Evolutionary conservation across 2,888 invertebrate genomes (phyloP).

Genomic region (Pemphredon lugubris): DNA sequence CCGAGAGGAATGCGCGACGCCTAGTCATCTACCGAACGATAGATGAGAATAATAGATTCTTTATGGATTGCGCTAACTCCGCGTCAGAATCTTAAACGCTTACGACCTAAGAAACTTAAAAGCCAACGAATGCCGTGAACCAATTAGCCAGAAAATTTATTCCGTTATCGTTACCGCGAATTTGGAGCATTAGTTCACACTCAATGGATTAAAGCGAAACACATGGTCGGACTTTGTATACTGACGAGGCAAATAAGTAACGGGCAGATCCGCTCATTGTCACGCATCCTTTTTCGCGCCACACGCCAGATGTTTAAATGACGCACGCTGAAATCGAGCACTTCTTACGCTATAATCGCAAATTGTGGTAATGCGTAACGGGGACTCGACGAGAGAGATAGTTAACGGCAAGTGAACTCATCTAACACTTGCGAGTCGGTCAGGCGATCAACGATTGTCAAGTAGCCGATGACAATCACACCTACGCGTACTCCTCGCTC

Average conservation of each 20-base stretch:
- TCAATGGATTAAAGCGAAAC: no score
- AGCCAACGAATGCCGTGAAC: no score
- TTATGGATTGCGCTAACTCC: no score
- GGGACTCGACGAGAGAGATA: slow-evolving; percentile 10
- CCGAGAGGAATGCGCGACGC: no score
- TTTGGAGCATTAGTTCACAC: no score
- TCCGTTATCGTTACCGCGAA: no score
- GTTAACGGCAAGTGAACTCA: slow-evolving; percentile 24
- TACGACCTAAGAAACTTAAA: no score
- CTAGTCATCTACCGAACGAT: no score
- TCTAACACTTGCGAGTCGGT: neutral
- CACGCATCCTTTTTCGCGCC: slow-evolving; percentile 21
- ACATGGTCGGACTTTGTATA: neutral
- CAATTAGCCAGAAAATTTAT: no score
- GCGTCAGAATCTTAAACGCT: no score
- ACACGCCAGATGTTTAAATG: slow-evolving; percentile 18
- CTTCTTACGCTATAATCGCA: slow-evolving; percentile 2
- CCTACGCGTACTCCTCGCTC: slow-evolving; percentile 31
- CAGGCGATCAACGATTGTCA: slow-evolving; percentile 13
- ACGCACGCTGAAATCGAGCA: slow-evolving; percentile 20
- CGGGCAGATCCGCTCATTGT: neutral
- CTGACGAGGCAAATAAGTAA: slow-evolving; percentile 10
- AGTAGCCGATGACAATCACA: slow-evolving; percentile 34
- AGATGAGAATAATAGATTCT: no score
- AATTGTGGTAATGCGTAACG: slow-evolving; percentile 1